A percentile compares a stretch with the other conserved stretches of the same genome.
Evolutionary conservation across 2,797 vertebrate genomes (phyloP).

Genomic region (Leucoraja ocellata): DNA sequence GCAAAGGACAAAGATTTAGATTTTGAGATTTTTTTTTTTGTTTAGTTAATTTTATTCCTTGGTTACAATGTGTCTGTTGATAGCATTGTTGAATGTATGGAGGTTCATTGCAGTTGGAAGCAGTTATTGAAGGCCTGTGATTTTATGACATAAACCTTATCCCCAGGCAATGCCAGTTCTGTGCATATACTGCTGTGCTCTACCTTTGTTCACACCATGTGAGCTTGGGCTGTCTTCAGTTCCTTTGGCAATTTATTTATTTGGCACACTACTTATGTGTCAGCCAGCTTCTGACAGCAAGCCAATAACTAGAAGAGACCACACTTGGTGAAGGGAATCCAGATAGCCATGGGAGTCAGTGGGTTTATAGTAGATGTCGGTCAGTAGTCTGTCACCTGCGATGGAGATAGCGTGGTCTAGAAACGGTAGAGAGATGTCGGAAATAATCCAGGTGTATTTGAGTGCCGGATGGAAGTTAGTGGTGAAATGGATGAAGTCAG

Average conservation of each 20-base stretch:
- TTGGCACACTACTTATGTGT: not conserved
- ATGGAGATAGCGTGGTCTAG: too few relatives aligned
- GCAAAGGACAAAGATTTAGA: not conserved
- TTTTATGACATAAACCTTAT: not conserved
- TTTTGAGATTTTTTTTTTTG: not conserved
- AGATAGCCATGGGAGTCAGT: too few relatives aligned
- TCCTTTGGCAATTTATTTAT: not conserved
- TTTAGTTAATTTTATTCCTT: not conserved
- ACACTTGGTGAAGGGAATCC: not conserved
- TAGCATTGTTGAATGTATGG: not conserved
- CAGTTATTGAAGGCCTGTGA: not conserved
- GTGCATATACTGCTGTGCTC: not conserved
- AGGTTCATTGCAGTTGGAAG: not conserved
- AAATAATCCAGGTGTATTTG: too few relatives aligned
- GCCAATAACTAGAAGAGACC: not conserved
- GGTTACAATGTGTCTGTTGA: not conserved
- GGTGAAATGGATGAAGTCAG: too few relatives aligned
- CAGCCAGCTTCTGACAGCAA: not conserved
- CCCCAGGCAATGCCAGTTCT: not conserved
- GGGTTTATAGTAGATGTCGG: too few relatives aligned
- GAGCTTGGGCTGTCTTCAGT: not conserved
- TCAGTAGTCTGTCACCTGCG: too few relatives aligned
- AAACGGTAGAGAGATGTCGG: too few relatives aligned
- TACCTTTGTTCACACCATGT: not conserved
- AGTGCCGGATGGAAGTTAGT: too few relatives aligned